Base-by-base conservation (phyloP, 2,113 vertebrate species). In the Oncorhynchus clarkii region DNA sequence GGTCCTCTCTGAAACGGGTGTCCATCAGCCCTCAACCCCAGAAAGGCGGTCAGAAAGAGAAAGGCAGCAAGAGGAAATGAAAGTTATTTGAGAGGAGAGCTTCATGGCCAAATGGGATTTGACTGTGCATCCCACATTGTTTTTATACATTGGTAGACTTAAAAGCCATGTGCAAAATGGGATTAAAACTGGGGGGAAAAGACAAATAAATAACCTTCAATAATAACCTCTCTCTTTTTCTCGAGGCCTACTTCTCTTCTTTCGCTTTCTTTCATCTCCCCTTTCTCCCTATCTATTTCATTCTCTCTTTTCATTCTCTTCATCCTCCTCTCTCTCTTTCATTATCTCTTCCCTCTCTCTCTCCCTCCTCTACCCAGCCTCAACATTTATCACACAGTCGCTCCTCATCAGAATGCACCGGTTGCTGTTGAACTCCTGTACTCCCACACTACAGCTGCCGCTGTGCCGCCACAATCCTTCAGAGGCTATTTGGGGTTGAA, bases 161-260 rank as follows among this genome's bases (percentile, higher is more conserved):
- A 92, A 94, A 93, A 92, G 92, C 92, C 90, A 92, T 91, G 90
- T 91, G 86, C 87, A 93, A 93, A 94, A 93, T 90, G 83, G 91
- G 91, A 93, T 93, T 93, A 93, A 93, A 93, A 90, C 16, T 76
- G 86, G 85, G 88, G 84, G 0, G 64, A 24, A 24, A 81, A 88
- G 67, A 80, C 77, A 85, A 90, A 91, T 91, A 91, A 94, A 92
- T 92, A 92, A 89, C 88, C 88, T 91, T 90, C 87, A 91, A 85
- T 84, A 75, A n/a, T 76, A 78, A 71, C 74, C 6, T n/a, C 70
- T 62, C 71, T 54, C 34, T 27, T 29, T 22, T 31, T 26, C 59
- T 70, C n/a, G 3, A 39, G 39, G 39, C 57, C 51, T 64, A 39
- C 13, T 64, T 70, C 65, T 68, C 62, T 29, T 9, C 48, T 59